Evolutionary conservation across 2,113 vertebrate species (phyloP), one percentile per base, ranked within the genome.

Genomic region (Aplodontia rufa): DNA sequence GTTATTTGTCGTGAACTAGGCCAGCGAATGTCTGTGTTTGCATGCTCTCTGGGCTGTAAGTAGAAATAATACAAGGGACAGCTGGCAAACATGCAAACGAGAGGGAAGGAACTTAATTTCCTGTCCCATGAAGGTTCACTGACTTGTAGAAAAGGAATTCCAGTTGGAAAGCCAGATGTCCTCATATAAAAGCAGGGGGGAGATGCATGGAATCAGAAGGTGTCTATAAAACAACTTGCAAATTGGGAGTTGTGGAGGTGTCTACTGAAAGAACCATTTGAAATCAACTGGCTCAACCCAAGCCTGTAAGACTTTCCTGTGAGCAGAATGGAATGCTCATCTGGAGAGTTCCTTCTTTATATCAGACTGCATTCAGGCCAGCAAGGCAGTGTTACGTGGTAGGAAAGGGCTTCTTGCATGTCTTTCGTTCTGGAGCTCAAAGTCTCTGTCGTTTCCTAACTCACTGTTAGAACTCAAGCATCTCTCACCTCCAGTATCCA

Each of bases 81-180:
- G 97, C 89, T 97, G 92, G 71, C 88, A 97, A 97, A 60, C 96
- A 90, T 64, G 24, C 30, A 96, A 96, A 97, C 95, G 69, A 96
- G 96, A 97, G 76, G 68, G 76, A 94, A 97, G 85, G 91, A 90
- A 97, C 95, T 97, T 97, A 91, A 98, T 97, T 98, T 97, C 95
- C 89, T 97, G 94, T 97, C 88, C 84, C 85, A 71, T 89, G 51
- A 35, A 96, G 64, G 71, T 91, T 86, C 82, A 47, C 49, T 78
- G 74, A 62, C 68, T 91, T 91, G 64, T 26, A 51, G 62, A 91
- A 75, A 95, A 93, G 53, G 64, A 97, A 87, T 96, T 95, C 78
- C 40, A 83, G 78, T 93, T 97, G 93, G 71, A 96, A 96, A 95
- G 51, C 95, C 96, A 96, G 93, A 95, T 96, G 94, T 91, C 66